Percentiles rank a stretch among this genome's conserved stretches.
phyloP scores from a whole-genome alignment of 2,888 invertebrate species.

The Seladonia tumulorum region DNA sequence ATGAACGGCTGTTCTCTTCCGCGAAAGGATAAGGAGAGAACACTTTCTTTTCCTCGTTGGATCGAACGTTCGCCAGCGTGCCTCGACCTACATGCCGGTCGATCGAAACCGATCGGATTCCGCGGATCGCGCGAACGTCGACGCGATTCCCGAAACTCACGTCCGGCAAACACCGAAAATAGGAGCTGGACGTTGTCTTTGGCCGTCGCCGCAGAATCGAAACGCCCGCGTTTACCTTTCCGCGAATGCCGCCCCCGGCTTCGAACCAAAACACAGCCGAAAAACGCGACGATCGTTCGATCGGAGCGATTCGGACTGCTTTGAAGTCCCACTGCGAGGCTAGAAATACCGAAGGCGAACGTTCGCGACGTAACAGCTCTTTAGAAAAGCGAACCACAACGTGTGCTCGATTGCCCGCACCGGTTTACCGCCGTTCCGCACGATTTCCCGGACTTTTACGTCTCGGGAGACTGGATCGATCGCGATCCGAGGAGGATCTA shows the following conservation, averaged over 20 bases:
- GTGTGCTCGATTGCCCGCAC: neutral
- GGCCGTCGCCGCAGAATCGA: neutral
- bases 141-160: neutral
- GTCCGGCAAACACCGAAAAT: slow-evolving; percentile 6
- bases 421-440: neutral
- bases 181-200: slow-evolving; percentile 13
- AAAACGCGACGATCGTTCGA: neutral
- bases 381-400: neutral
- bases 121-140: slow-evolving; percentile 17
- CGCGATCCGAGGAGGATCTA: neutral
- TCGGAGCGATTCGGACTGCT: neutral
- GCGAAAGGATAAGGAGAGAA: slow-evolving; percentile 34
- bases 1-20: slow-evolving; percentile 23
- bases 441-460: slow-evolving; percentile 8
- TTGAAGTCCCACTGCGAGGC: neutral
- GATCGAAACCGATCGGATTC: slow-evolving; percentile 54
- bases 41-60: slow-evolving; percentile 44
- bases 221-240: neutral
- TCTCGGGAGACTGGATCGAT: neutral
- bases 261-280: neutral
- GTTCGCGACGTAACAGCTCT: neutral
- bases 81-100: slow-evolving; percentile 52
- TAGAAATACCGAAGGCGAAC: neutral
- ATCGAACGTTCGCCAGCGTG: neutral
- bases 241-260: neutral